A percentile compares a stretch with the other conserved stretches of the same genome.
phyloP scores from a whole-genome alignment of 2,888 invertebrate genomes.

The Tachina fera region DNA sequence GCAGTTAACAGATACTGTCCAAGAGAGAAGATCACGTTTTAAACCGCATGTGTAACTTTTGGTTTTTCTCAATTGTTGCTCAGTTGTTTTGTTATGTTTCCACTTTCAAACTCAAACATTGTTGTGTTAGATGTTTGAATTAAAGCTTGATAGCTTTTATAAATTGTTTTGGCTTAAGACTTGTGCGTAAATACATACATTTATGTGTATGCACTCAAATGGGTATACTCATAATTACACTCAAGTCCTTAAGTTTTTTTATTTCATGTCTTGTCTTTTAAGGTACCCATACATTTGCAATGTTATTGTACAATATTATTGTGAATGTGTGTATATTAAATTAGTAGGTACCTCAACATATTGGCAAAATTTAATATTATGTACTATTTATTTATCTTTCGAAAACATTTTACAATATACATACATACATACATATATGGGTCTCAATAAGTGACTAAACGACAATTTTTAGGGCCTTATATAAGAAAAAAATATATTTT shows the following conservation, averaged over 20 bases:
- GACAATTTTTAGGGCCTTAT: too few species aligned
- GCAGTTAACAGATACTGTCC: background rate
- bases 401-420: too few species aligned
- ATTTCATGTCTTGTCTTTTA: background rate
- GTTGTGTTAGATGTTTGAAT: slow-evolving; percentile 44
- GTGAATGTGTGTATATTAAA: too few species aligned
- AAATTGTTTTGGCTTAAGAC: background rate
- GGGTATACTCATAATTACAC: background rate
- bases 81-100: slow-evolving; percentile 15
- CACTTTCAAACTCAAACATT: slow-evolving; percentile 43
- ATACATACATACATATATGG: too few species aligned
- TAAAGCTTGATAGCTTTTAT: background rate
- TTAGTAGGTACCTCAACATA: too few species aligned
- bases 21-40: background rate
- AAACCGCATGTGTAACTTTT: slow-evolving; percentile 39
- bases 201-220: background rate
- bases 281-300: too few species aligned
- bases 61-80: background rate
- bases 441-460: too few species aligned
- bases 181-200: background rate
- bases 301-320: too few species aligned
- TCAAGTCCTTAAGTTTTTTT: background rate
- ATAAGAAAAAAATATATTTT: too few species aligned
- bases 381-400: too few species aligned
- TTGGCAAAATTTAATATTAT: too few species aligned